phyloP scores from a whole-genome alignment of 2,113 vertebrate species.

The Centrocercus urophasianus region DNA sequence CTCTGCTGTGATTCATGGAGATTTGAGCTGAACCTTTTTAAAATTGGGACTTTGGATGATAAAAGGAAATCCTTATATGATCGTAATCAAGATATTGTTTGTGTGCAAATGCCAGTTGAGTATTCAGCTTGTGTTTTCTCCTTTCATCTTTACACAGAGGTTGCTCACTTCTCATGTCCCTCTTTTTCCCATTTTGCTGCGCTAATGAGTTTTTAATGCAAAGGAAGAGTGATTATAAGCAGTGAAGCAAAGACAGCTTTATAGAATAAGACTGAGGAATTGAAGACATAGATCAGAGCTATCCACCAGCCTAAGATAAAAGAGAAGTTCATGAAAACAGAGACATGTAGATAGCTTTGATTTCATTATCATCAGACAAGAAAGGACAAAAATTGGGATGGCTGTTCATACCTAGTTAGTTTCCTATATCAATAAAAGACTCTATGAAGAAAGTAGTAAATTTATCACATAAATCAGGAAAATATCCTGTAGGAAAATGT shows the following conservation, averaged over 20 bases:
- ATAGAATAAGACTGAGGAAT: slow-evolving; percentile 38
- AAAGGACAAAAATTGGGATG: slow-evolving; percentile 17
- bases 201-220: slow-evolving; percentile 64
- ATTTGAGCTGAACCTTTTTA: slow-evolving; percentile 17
- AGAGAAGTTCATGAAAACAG: slow-evolving; percentile 35
- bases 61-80: slow-evolving; percentile 7
- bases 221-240: slow-evolving; percentile 62
- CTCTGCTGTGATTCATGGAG: background rate
- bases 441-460: slow-evolving; percentile 24
- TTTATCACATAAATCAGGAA: slow-evolving; percentile 31
- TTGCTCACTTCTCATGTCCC: slow-evolving; percentile 52
- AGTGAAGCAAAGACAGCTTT: slow-evolving; percentile 65
- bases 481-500: slow-evolving; percentile 17
- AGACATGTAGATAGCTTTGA: slow-evolving; percentile 14
- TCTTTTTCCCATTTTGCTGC: slow-evolving; percentile 47
- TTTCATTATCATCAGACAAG: slow-evolving; percentile 44
- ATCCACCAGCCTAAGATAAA: slow-evolving; percentile 38
- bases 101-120: slow-evolving; percentile 24
- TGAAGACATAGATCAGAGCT: slow-evolving; percentile 49
- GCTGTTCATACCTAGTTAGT: background rate
- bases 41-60: background rate
- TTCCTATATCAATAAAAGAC: background rate
- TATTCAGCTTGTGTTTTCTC: slow-evolving; percentile 34
- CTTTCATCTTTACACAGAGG: slow-evolving; percentile 50
- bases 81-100: background rate